Evolutionary conservation across 2,888 invertebrate genomes (phyloP).

Genomic region (Oxyteleia sp.): DNA sequence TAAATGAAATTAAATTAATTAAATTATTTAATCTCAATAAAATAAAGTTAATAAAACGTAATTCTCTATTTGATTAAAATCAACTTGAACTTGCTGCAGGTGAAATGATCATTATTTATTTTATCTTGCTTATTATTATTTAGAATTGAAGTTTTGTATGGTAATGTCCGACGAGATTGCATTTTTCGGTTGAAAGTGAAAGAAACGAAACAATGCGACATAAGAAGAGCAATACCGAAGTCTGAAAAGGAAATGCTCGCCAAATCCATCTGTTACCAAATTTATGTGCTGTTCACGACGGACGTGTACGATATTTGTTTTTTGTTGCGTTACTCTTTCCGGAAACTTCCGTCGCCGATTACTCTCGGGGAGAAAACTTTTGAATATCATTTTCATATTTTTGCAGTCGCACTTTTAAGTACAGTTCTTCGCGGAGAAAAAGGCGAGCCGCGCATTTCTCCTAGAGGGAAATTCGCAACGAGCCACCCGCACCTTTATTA

Average conservation of each 20-base stretch:
- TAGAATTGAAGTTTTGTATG: slow-evolving; percentile 21
- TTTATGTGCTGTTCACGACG: slow-evolving; percentile 61
- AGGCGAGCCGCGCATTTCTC: slow-evolving; percentile 19
- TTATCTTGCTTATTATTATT: too few relatives aligned
- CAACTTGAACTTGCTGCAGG: too few relatives aligned
- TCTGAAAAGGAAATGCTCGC: slow-evolving; percentile 62
- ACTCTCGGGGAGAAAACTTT: slow-evolving; percentile 53
- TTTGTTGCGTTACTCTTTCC: slow-evolving; percentile 46
- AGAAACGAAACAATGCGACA: slow-evolving; percentile 52
- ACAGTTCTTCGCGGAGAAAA: slow-evolving; percentile 36
- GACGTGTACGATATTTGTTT: slow-evolving; percentile 60
- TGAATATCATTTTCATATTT: slow-evolving; percentile 70
- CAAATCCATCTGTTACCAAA: slow-evolving; percentile 72
- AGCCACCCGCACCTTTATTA: not conserved
- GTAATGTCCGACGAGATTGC: slow-evolving; percentile 27
- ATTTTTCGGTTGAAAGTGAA: slow-evolving; percentile 42
- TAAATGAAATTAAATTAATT: too few relatives aligned
- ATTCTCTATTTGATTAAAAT: too few relatives aligned
- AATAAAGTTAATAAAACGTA: too few relatives aligned
- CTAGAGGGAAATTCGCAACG: not conserved
- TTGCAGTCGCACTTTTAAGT: slow-evolving; percentile 42
- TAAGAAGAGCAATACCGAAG: slow-evolving; percentile 43
- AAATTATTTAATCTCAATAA: too few relatives aligned
- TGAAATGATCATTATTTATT: too few relatives aligned
- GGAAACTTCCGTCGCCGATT: slow-evolving; percentile 59